phyloP scores from a whole-genome alignment of 2,113 vertebrate species.

The Amblyopsis rosae region DNA sequence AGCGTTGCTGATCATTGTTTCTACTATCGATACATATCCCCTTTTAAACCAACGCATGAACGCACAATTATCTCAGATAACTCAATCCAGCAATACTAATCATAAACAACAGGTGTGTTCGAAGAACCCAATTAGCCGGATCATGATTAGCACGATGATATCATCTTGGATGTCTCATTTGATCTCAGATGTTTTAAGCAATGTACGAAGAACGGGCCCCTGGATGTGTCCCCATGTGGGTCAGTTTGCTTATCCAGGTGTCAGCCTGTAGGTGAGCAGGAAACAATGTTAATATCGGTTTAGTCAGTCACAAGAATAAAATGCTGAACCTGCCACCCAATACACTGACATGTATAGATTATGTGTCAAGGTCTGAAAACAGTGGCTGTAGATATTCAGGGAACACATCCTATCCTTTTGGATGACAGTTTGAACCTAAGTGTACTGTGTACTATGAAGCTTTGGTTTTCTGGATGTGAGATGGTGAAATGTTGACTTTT shows the following conservation, averaged over 20 bases:
- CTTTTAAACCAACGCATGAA: too few species aligned
- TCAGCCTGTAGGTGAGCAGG: constrained; percentile 18
- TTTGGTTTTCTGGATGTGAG: not conserved
- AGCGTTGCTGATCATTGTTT: too few species aligned
- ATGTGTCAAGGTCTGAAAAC: constrained; percentile 43
- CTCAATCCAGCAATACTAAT: too few species aligned
- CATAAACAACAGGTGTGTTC: too few species aligned
- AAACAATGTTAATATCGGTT: constrained; percentile 18
- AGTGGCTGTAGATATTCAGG: constrained; percentile 20
- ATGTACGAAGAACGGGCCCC: too few species aligned
- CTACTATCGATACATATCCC: too few species aligned
- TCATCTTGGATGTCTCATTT: too few species aligned
- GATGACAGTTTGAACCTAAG: constrained; percentile 31
- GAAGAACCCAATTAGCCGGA: too few species aligned
- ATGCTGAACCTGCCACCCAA: constrained; percentile 29
- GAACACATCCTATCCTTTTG: constrained; percentile 13
- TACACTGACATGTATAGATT: constrained; percentile 48
- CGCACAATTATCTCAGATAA: too few species aligned
- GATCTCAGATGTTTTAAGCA: too few species aligned
- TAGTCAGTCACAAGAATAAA: constrained; percentile 28
- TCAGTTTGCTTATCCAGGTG: constrained; percentile 27
- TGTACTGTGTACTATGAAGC: too few species aligned
- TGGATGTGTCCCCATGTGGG: constrained; percentile 20
- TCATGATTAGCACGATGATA: too few species aligned
- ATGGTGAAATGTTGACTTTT: not conserved